Base-by-base conservation (phyloP, 1,140 invertebrate genomes). In the Leptopilina clavipes region DNA sequence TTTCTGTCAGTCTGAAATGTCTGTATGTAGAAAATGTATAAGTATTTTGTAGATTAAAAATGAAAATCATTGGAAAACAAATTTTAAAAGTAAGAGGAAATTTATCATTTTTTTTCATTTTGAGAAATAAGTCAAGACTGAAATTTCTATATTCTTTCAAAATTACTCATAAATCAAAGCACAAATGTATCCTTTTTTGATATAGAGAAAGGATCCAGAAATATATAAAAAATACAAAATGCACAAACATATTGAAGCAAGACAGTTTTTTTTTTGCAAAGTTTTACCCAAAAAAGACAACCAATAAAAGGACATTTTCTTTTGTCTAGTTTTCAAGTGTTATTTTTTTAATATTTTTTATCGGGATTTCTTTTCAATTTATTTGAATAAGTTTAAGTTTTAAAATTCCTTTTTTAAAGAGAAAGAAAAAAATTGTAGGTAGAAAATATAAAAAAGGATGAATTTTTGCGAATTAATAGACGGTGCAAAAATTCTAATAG, bases 381-480 rank as follows among this genome's bases (percentile, higher is more conserved):
- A 31, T n/a, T n/a, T n/a, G n/a, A n/a, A n/a, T n/a, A n/a, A n/a
- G n/a, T 31, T 31, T 5, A 31, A 31, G 25, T 31, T 5, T 31
- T 31, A 2, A 31, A 31, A 31, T 31, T 31, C 5, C 25, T 31
- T 31, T 40, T 40, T 40, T 9, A 5, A 54, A 18, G 18, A n/a
- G 18, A 54, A 17, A 17, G 9, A 54, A 54, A 0, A 8, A 52
- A 52, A n/a, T 52, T 59, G 10, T 25, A 10, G 9, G 14, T 11
- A 59, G 22, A 59, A 59, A 59, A 59, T 59, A 59, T 48, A 17
- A 52, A 3, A 40, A 17, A 52, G 48, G 17, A 25, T 59, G 56
- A 59, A 14, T 59, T 65, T 65, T 65, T 31, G 25, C 7, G 59
- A 65, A 65, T 25, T 65, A 65, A n/a, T 14, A 65, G 22, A 31